These are phyloP conservation scores for Scopus umbretta DNA, from an alignment of 2,113 vertebrate species.

Conservation along the genomic window DNA sequence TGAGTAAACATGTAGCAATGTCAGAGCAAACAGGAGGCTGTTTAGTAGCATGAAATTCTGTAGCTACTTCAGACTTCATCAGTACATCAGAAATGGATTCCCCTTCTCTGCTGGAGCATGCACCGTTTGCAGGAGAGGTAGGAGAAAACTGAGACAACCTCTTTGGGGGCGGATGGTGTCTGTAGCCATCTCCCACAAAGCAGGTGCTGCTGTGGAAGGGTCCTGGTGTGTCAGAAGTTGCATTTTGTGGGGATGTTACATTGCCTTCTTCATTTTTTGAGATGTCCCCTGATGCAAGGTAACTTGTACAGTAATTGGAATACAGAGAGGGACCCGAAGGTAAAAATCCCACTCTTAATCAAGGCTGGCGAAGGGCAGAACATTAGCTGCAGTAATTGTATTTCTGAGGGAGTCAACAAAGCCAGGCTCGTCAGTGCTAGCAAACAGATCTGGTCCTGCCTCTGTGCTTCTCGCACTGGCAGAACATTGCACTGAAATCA, in stretches of 20 bases:
- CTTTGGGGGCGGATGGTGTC: neutral
- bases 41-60: neutral
- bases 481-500: constrained; percentile 19
- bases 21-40: neutral
- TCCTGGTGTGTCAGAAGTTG: neutral
- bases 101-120: neutral
- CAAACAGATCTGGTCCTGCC: constrained; percentile 33
- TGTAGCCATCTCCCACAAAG: neutral
- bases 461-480: neutral
- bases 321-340: neutral
- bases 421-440: neutral
- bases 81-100: neutral
- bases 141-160: neutral
- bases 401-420: neutral
- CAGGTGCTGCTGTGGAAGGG: neutral
- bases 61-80: neutral
- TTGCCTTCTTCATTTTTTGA: fast-evolving
- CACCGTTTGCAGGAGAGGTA: neutral
- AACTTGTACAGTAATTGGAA: neutral
- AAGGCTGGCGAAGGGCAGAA: neutral
- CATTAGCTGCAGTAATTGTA: neutral
- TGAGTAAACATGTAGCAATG: neutral
- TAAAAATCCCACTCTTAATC: neutral
- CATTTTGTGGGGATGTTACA: neutral
- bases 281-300: neutral